A percentile compares a stretch with the other conserved stretches of the same genome.
phyloP scores from a whole-genome alignment of 2,113 vertebrate genomes.

The Ranitomeya imitator region DNA sequence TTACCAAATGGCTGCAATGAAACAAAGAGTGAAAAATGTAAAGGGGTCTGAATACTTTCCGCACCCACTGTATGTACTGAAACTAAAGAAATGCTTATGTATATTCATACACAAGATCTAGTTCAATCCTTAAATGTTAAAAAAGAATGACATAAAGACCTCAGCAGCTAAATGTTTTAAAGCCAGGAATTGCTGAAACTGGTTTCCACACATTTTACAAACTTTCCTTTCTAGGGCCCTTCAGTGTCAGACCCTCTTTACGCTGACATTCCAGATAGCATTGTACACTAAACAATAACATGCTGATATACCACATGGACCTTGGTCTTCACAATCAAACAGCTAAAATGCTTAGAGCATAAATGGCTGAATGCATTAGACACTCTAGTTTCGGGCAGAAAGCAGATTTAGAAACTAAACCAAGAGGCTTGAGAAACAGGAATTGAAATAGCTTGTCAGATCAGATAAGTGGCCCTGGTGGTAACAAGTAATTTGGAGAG shows the following conservation, averaged over 20 bases:
- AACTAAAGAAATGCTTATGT: neutral
- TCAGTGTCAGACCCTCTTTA: constrained; percentile 24
- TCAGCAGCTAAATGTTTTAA: constrained; percentile 7
- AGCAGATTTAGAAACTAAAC: constrained; percentile 52
- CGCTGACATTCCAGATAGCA: constrained; percentile 17
- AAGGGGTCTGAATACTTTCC: no score
- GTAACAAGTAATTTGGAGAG: constrained; percentile 60
- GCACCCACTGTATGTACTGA: no score
- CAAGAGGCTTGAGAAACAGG: constrained; percentile 61
- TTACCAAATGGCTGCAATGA: no score
- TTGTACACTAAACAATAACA: constrained; percentile 12
- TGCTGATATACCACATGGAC: constrained; percentile 40
- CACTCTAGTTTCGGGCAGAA: constrained; percentile 57
- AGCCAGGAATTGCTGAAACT: neutral
- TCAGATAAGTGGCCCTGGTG: constrained; percentile 61
- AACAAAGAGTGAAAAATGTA: no score
- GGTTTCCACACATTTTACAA: constrained; percentile 25
- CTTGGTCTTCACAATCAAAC: constrained; percentile 46
- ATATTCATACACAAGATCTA: neutral
- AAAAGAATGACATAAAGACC: constrained; percentile 43
- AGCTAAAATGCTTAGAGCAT: constrained; percentile 60
- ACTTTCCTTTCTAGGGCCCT: constrained; percentile 8
- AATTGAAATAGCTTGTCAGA: constrained; percentile 63
- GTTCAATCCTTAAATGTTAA: neutral
- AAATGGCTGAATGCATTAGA: constrained; percentile 63